Evolutionary conservation across 2,797 vertebrate genomes (phyloP), one percentile per base, ranked within the genome.

Genomic region (Ctenopoma multispine): DNA sequence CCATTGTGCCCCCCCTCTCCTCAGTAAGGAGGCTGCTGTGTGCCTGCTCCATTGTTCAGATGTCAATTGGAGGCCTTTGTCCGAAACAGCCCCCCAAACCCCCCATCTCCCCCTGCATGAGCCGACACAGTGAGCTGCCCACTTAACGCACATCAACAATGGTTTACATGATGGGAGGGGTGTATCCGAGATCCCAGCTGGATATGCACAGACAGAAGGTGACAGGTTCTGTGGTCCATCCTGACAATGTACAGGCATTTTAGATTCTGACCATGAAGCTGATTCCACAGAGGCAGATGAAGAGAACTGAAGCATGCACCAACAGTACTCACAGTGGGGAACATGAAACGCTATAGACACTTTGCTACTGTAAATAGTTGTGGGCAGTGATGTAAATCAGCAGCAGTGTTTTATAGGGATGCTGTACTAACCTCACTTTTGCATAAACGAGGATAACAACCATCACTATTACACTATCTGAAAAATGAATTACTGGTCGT

Each of bases 41-140:
- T 61, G 82, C 89, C 84, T n/a, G 88, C 92, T 90, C 94, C 93
- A 94, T 95, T 95, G 94, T 95, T 87, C 68, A 23, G 7, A 58
- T 14, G 69, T 93, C 92, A 93, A 94, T 82, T 64, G 70, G 68
- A 83, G 76, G 84, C 80, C 92, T 94, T 93, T 94, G 92, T 92
- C 77, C 50, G 51, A 75, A 66, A 48, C 47, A 2, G 46, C 29
- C 5, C 24, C 24, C 24, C n/a, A 29, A 29, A 41, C 58, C 73
- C 85, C 64, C 80, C 66, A 50, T 77, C 74, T 76, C 82, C 72
- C 69, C 53, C 66, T 9, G 31, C 61, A 69, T 49, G 71, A 62
- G 58, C 65, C 72, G 27, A 74, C 79, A 40, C 81, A n/a, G 63
- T 40, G 20, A 81, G 76, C 84, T 73, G 80, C 82, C 88, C 83